A percentile compares a stretch with the other conserved stretches of the same genome.
These are phyloP conservation scores for Pteromalus puparum DNA, from an alignment of 1,140 invertebrate species.

Conservation along the genomic window DNA sequence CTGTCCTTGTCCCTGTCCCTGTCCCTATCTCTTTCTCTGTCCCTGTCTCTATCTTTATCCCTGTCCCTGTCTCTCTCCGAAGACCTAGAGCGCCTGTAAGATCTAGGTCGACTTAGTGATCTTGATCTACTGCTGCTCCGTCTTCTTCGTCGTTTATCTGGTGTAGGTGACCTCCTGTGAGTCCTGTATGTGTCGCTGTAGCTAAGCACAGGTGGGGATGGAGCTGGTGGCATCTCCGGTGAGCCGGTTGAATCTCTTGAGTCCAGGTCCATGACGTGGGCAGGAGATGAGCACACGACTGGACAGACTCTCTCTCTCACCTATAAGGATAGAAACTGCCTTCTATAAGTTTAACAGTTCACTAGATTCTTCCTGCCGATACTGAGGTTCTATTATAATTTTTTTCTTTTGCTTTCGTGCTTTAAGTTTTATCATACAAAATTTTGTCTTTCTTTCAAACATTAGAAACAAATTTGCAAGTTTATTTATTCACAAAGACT, in stretches of 20 bases:
- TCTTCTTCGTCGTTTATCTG: conserved; percentile 65
- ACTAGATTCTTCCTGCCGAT: conserved; percentile 61
- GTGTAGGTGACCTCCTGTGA: conserved; percentile 66
- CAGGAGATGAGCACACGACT: conserved; percentile 37
- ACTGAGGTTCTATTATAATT: conserved; percentile 55
- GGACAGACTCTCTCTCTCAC: conserved; percentile 62
- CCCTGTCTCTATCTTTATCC: conserved; percentile 53
- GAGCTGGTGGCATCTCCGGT: conserved; percentile 67
- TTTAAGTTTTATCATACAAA: neutral
- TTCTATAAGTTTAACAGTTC: conserved; percentile 72
- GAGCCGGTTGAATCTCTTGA: conserved; percentile 56
- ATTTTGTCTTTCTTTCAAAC: neutral
- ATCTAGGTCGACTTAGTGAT: conserved; percentile 55
- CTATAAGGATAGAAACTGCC: conserved; percentile 76
- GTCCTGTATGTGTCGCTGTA: conserved; percentile 64
- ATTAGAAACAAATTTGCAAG: conserved; percentile 21
- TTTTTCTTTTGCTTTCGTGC: conserved; percentile 14
- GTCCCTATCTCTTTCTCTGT: conserved; percentile 64
- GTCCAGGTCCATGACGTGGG: conserved; percentile 38
- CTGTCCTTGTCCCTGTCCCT: conserved; percentile 59
- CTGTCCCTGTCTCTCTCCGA: conserved; percentile 53
- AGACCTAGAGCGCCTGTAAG: conserved; percentile 65
- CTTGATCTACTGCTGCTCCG: conserved; percentile 65
- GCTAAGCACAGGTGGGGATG: conserved; percentile 69
- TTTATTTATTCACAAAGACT: neutral